A percentile compares a stretch with the other conserved stretches of the same genome.
These are phyloP conservation scores for Globia sparganii DNA, from an alignment of 2,888 invertebrate species.

Conservation along the genomic window DNA sequence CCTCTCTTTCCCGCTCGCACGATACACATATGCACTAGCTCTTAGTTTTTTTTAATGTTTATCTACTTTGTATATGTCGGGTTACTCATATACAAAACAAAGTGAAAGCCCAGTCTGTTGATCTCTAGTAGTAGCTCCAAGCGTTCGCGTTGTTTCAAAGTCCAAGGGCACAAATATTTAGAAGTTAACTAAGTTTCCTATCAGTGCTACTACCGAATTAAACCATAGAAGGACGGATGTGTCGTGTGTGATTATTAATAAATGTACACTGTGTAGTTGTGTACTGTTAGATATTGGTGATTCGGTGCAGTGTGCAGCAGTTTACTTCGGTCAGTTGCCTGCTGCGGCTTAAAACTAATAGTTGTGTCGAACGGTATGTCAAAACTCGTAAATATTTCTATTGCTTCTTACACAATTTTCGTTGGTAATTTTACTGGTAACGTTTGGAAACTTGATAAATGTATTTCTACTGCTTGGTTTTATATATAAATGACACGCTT, in stretches of 20 bases:
- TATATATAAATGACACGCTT: neutral
- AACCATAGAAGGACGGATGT: constrained; percentile 28
- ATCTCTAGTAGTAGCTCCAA: neutral
- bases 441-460: neutral
- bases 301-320: neutral
- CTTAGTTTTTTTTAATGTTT: constrained; percentile 35
- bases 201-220: constrained; percentile 37
- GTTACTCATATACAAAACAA: constrained; percentile 45
- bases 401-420: neutral
- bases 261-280: too few relatives aligned
- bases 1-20: constrained; percentile 35
- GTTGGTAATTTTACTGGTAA: neutral
- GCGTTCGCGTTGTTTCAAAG: constrained; percentile 62
- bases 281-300: constrained; percentile 10
- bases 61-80: constrained; percentile 16
- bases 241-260: constrained; percentile 28
- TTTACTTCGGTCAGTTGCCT: constrained; percentile 14
- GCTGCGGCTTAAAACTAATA: neutral
- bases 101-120: constrained; percentile 52
- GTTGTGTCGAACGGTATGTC: constrained; percentile 26
- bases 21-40: constrained; percentile 12
- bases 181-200: constrained; percentile 46
- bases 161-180: constrained; percentile 63
- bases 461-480: neutral
- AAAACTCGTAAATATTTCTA: constrained; percentile 42